These are phyloP conservation scores for Cinclus cinclus DNA, from an alignment of 2,113 vertebrate species.

Conservation along the genomic window DNA sequence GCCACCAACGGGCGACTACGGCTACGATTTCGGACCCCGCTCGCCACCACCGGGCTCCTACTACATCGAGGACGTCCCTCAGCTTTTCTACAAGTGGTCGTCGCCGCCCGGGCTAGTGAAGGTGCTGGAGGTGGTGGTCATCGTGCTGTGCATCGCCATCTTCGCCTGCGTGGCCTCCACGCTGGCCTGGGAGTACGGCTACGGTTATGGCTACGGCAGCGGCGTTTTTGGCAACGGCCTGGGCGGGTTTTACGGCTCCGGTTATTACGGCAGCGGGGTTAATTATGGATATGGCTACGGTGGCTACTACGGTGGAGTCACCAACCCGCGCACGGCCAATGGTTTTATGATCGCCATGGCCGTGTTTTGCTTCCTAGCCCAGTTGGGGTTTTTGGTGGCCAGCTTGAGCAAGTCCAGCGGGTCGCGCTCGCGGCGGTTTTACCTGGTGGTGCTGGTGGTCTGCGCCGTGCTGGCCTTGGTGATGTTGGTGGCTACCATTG, in stretches of 20 bases:
- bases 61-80: constrained; percentile 74
- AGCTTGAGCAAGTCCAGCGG: neutral
- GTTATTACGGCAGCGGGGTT: neutral
- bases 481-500: neutral
- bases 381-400: neutral
- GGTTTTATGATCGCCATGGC: neutral
- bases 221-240: neutral
- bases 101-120: constrained; percentile 82
- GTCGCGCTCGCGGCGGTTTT: neutral
- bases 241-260: constrained; percentile 6
- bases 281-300: constrained; percentile 61
- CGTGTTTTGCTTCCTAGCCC: neutral
- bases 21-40: constrained; percentile 55
- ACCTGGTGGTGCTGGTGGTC: neutral
- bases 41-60: constrained; percentile 72
- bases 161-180: constrained; percentile 88
- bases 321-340: constrained; percentile 70
- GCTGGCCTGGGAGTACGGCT: constrained; percentile 83
- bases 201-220: constrained; percentile 10
- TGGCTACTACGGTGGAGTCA: constrained; percentile 71
- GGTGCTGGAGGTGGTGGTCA: constrained; percentile 65
- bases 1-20: neutral
- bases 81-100: constrained; percentile 83
- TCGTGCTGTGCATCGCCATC: constrained; percentile 80
- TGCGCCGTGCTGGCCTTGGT: neutral